Percentiles rank a stretch among this genome's conserved stretches.
phyloP scores from a whole-genome alignment of 2,888 invertebrate genomes.

The Myopa tessellatipennis region DNA sequence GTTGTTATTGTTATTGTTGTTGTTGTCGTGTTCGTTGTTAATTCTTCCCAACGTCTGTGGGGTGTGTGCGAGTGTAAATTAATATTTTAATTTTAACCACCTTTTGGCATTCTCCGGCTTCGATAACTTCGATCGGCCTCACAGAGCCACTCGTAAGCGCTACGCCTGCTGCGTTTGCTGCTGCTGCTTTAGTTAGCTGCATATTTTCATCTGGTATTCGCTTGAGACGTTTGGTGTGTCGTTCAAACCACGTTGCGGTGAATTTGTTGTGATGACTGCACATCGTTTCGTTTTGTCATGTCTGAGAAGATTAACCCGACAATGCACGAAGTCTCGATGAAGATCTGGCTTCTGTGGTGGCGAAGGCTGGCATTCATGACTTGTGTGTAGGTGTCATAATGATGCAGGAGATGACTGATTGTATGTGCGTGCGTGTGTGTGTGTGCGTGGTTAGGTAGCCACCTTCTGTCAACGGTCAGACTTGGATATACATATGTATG shows the following conservation, averaged over 20 bases:
- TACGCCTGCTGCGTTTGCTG: too few relatives aligned
- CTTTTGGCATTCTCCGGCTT: conserved; percentile 40
- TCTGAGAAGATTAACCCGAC: conserved; percentile 37
- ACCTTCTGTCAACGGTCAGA: neutral
- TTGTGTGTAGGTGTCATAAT: conserved; percentile 33
- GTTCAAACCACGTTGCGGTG: neutral
- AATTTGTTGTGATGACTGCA: conserved; percentile 17
- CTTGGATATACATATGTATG: neutral
- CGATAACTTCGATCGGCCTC: neutral
- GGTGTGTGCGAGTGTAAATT: conserved; percentile 48
- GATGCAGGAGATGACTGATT: conserved; percentile 25
- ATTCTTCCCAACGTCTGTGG: conserved; percentile 25
- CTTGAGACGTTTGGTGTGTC: conserved; percentile 5
- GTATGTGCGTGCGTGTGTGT: neutral
- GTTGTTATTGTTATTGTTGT: neutral
- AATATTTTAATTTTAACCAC: conserved; percentile 59
- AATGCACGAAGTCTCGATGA: neutral
- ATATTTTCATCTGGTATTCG: neutral
- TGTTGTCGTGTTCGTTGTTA: too few relatives aligned
- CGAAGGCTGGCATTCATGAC: conserved; percentile 3
- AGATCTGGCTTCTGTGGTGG: conserved; percentile 10
- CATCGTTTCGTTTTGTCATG: conserved; percentile 42
- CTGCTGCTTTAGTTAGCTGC: neutral
- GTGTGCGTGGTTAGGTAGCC: neutral
- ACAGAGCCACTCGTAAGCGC: too few relatives aligned